Conservation (phyloP, 1,140 invertebrate species). For the Scaptomyza pallida region DNA sequence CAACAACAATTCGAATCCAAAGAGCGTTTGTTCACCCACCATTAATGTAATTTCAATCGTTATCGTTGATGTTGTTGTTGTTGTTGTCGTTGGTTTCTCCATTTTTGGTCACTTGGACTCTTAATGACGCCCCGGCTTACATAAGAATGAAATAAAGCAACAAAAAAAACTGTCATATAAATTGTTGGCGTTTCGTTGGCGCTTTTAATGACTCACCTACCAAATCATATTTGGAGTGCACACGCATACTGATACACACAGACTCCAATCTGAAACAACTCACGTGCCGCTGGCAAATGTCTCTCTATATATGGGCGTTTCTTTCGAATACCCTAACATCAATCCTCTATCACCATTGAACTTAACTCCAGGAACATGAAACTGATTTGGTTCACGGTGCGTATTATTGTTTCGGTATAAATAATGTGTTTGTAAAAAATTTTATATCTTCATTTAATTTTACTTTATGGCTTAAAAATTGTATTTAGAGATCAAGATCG, state of each 20-base stretch:
- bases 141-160: constrained; percentile 15
- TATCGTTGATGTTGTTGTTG: not conserved
- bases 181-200: constrained; percentile 54
- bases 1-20: not conserved
- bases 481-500: too few species aligned
- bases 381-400: too few species aligned
- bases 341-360: too few species aligned
- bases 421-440: too few species aligned
- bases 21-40: constrained; percentile 33
- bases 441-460: too few species aligned
- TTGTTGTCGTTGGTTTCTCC: constrained; percentile 30
- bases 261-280: too few species aligned
- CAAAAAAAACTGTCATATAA: constrained; percentile 54
- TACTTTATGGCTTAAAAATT: too few species aligned
- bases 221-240: not conserved
- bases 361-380: too few species aligned
- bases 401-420: too few species aligned
- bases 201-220: constrained; percentile 74
- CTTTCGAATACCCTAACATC: constrained; percentile 4
- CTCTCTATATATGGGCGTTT: constrained; percentile 39
- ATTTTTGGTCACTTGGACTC: constrained; percentile 60
- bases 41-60: constrained; percentile 75
- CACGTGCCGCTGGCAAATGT: constrained; percentile 48
- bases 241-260: not conserved
- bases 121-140: constrained; percentile 50